Conservation (phyloP, 2,888 invertebrate genomes). For the Trichopria drosophilae region DNA sequence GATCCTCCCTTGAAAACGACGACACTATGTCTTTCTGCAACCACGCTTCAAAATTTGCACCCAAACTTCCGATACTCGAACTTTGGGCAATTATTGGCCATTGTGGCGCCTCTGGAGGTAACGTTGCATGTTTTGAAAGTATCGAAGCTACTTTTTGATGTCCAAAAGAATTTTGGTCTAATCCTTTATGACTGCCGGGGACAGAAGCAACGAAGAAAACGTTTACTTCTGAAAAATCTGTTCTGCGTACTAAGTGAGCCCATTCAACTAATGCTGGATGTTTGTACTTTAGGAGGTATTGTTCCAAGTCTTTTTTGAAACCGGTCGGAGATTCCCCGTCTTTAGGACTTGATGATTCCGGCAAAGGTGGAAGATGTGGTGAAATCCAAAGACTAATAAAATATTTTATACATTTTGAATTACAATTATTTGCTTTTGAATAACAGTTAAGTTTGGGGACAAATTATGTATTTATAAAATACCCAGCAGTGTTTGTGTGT, state of each 20-base stretch:
- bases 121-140: conserved; percentile 67
- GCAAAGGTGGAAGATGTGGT: conserved; percentile 72
- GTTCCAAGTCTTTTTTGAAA: conserved; percentile 77
- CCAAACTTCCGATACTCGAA: conserved; percentile 88
- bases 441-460: too few species aligned
- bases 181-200: conserved; percentile 74
- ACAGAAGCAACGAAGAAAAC: conserved; percentile 84
- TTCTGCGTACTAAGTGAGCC: conserved; percentile 71
- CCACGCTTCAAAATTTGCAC: conserved; percentile 71
- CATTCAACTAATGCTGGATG: conserved; percentile 71
- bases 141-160: conserved; percentile 56
- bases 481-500: too few species aligned
- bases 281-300: conserved; percentile 78
- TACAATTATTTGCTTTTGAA: too few species aligned
- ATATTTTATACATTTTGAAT: neutral
- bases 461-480: too few species aligned
- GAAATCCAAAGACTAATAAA: conserved; percentile 82
- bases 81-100: conserved; percentile 84
- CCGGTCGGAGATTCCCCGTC: conserved; percentile 80
- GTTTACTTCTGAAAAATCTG: conserved; percentile 82
- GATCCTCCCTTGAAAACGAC: conserved; percentile 63
- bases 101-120: conserved; percentile 58
- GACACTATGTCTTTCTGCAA: conserved; percentile 74
- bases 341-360: conserved; percentile 60
- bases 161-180: conserved; percentile 66